phyloP scores from a whole-genome alignment of 1,140 invertebrate species.

The Drosophila equinoxialis region DNA sequence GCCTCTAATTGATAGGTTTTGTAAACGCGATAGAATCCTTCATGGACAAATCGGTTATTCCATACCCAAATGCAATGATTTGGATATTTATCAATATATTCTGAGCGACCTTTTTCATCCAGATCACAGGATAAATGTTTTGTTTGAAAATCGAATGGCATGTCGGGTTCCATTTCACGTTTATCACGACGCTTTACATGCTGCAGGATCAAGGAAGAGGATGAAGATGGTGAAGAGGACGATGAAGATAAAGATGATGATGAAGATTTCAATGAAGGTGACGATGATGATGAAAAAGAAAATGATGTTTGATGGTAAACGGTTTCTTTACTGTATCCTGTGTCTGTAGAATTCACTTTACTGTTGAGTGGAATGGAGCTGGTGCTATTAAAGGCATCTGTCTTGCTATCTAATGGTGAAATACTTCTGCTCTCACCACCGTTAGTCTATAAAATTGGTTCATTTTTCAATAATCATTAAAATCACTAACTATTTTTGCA shows the following conservation, averaged over 20 bases:
- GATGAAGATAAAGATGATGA: no score
- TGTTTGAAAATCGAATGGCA: slow-evolving; percentile 32
- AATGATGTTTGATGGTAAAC: background rate
- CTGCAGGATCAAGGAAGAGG: background rate
- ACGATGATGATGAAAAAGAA: no score
- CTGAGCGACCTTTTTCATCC: slow-evolving; percentile 1
- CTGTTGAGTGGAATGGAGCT: background rate
- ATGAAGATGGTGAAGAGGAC: no score
- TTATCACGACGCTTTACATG: slow-evolving; percentile 22
- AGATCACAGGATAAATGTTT: slow-evolving; percentile 55
- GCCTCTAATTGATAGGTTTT: slow-evolving; percentile 38
- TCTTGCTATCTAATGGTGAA: background rate
- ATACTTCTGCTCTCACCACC: background rate
- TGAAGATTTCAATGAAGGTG: no score
- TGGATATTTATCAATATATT: slow-evolving; percentile 23
- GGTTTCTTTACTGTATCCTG: background rate
- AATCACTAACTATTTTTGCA: background rate
- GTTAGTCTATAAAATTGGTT: background rate
- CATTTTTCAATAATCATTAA: slow-evolving; percentile 3
- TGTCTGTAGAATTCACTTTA: background rate
- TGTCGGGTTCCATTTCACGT: background rate
- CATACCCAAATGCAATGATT: slow-evolving; percentile 47
- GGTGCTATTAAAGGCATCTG: background rate
- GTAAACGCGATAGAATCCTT: slow-evolving; percentile 32
- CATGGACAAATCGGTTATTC: slow-evolving; percentile 32